These are phyloP conservation scores for Pararge aegeria DNA, from an alignment of 1,140 invertebrate genomes.

Conservation along the genomic window DNA sequence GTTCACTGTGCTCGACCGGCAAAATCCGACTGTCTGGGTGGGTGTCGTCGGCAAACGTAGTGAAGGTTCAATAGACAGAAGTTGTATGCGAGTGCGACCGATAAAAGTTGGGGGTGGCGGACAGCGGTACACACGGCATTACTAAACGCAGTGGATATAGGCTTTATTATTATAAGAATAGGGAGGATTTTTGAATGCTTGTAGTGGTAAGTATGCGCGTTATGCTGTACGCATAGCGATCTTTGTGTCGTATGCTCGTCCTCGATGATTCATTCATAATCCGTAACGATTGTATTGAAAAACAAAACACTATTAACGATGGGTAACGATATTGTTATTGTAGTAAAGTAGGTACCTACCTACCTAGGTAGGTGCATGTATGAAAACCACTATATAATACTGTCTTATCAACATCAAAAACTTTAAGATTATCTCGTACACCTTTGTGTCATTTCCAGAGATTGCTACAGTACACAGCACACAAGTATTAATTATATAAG, in stretches of 20 bases:
- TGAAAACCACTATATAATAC: too few species aligned
- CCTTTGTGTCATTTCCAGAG: too few species aligned
- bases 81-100: slow-evolving; percentile 38
- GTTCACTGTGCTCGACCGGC: slow-evolving; percentile 51
- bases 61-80: slow-evolving; percentile 30
- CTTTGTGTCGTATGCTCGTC: slow-evolving; percentile 21
- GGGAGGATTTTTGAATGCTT: too few species aligned
- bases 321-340: slow-evolving; percentile 1
- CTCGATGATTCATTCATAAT: slow-evolving; percentile 49
- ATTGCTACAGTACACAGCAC: too few species aligned
- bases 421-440: too few species aligned
- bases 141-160: slow-evolving; percentile 10
- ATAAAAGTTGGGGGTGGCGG: slow-evolving; percentile 40
- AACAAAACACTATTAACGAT: slow-evolving; percentile 1
- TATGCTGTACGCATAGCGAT: slow-evolving; percentile 13
- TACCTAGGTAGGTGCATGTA: not conserved
- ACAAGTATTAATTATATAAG: too few species aligned
- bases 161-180: not conserved
- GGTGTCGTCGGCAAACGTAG: slow-evolving; percentile 20
- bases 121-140: slow-evolving; percentile 19
- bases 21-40: slow-evolving; percentile 49
- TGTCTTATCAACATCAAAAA: too few species aligned
- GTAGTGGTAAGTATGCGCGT: not conserved
- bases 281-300: slow-evolving; percentile 27
- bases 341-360: not conserved